Conservation (phyloP, 2,888 invertebrate genomes). For the Mycogona germanica region DNA sequence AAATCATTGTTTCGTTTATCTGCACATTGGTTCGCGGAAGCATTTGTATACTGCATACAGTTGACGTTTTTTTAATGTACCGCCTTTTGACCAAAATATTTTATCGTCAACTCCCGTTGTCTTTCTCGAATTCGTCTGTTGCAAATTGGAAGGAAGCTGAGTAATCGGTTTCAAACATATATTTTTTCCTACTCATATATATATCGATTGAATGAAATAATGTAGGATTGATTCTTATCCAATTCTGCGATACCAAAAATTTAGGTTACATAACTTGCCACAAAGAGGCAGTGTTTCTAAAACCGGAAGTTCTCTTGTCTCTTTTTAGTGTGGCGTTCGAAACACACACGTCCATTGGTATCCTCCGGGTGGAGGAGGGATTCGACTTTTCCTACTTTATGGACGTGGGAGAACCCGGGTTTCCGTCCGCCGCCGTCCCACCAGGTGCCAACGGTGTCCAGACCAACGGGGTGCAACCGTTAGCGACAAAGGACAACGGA, state of each 20-base stretch:
- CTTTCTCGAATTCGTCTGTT: too few species aligned
- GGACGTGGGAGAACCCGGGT: not conserved
- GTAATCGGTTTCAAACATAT: too few species aligned
- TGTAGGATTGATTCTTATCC: not conserved
- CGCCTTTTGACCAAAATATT: too few species aligned
- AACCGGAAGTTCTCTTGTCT: not conserved
- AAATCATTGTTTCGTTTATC: too few species aligned
- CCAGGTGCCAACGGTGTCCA: too few species aligned
- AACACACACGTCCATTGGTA: slow-evolving; percentile 39
- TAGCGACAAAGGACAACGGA: not conserved
- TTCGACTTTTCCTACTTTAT: slow-evolving; percentile 34
- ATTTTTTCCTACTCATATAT: too few species aligned
- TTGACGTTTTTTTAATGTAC: too few species aligned
- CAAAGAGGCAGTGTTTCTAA: not conserved
- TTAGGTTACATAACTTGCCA: not conserved
- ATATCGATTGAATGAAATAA: too few species aligned
- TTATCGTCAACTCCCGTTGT: not conserved
- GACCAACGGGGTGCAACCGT: not conserved
- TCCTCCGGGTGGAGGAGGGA: slow-evolving; percentile 38
- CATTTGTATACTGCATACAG: too few species aligned
- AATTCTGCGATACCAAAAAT: not conserved
- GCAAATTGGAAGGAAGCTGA: too few species aligned
- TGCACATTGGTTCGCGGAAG: not conserved
- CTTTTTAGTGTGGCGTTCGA: slow-evolving; percentile 41
- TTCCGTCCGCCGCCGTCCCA: too few species aligned